Evolutionary conservation across 2,113 vertebrate genomes (phyloP), one percentile per base, ranked within the genome.

Genomic region (Suncus etruscus): DNA sequence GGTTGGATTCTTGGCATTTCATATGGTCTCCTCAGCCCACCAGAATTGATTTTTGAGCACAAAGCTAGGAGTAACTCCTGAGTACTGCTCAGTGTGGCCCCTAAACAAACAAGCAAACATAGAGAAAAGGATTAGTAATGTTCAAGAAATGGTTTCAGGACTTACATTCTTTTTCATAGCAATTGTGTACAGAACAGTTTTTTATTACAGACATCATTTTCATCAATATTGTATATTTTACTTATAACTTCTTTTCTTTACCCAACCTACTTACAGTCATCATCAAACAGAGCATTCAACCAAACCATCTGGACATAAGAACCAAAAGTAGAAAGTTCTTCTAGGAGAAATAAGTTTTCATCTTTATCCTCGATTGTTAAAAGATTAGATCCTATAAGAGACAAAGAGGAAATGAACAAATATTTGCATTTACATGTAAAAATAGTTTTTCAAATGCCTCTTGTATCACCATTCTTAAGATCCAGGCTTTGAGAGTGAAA

Each of bases 301-400:
- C 99, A 99, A 88, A 99, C 92, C n/a, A 91, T 96, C 90, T 98
- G 98, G 80, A 98, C 97, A 72, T 97, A 97, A 91, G 98, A 97
- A 58, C 97, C 97, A 45, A 97, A 98, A 25, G 77, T 95, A 91
- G 96, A 97, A 66, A 99, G 94, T 96, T 99, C 98, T 95, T 99
- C 98, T 95, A 99, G 96, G 88, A 99, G 91, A 96, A 99, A 99
- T 6, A 96, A 97, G 83, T 98, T 99, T 97, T 99, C 99, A 29
- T 97, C 97, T 94, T 98, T 98, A 81, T 98, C 98, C 96, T 98
- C 97, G 89, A 99, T 98, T 81, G 98, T 98, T 89, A 99, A 96
- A 83, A 99, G 97, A 89, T 98, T 97, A 32, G 99, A 98, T 45
- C 97, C 98, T 98, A 65, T 47, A 96, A 72, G 95, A 96, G 94